Evolutionary conservation across 2,888 invertebrate species (phyloP), one percentile per base, ranked within the genome.

Genomic region (Melanostoma scalare): DNA sequence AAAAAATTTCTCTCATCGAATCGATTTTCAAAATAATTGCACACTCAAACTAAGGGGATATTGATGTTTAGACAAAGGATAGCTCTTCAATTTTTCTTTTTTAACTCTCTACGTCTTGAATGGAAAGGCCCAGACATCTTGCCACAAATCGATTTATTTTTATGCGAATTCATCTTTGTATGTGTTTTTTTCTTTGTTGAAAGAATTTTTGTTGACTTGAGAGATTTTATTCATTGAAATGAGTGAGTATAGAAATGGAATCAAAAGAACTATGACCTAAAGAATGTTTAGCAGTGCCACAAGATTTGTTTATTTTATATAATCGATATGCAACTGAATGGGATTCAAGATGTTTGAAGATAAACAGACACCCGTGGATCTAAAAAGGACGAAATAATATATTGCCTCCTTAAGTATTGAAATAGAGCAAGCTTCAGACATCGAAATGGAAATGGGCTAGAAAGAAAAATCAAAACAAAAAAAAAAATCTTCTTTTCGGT

Each of bases 1-100:
- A 35, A 46, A 52, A 6, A 31, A 38, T 30, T 33, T 44, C 35
- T 56, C 31, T 3, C 8, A 38, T 30, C 8, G 20, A 69, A 76
- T 69, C 35, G 69, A 63, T 69, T 61, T 63, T 30, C 2, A 68
- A 78, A 72, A 74, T 79, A 61, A 79, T 79, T 68, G 61, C 61
- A 74, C 40, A 68, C 61, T 68, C 48, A 10, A 60, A 20, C 31
- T 40, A 35, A 36, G 31, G 31, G 3, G 36, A 6, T 61, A 2
- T 46, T n/a, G 38, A 9, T 76, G 6, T 55, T 53, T 61, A 61
- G 55, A 55, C 50, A 79, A 46, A 68, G 56, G 30, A 55, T 69
- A 56, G 69, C 56, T 40, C 6, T 4, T 35, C 20, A n/a, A 9
- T 5, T 38, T 67, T 61, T 20, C 20, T 58, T 36, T n/a, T 52